Base-by-base conservation (phyloP, 2,113 vertebrate genomes). In the Corynorhinus townsendii region DNA sequence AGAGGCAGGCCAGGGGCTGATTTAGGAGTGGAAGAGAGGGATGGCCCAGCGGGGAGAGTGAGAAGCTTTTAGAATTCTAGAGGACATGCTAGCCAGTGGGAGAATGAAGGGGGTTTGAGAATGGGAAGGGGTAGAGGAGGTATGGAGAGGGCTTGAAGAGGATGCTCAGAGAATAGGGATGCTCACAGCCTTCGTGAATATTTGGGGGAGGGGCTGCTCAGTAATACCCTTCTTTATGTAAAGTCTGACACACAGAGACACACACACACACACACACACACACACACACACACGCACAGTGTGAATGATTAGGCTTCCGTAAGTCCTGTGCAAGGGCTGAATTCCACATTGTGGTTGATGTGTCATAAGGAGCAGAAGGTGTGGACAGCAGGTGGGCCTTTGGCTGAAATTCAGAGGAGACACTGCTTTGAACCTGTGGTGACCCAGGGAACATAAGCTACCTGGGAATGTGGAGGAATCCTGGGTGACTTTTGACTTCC, bases 11-110 rank as follows among this genome's bases (percentile, higher is more conserved):
- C 19, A 8, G 54, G 49, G 19, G 7, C 35, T 45, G 56, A 30
- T 4, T 24, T 22, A 3, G 12, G 81, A 38, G 3, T 11, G 43
- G 4, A 15, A 22, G 10, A 73, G 6, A 30, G 71, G 8, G 38
- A 7, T 3, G 0, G 47, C 19, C 20, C 19, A 3, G 4, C 1
- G 0, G 2, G 14, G n/a, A 62, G 26, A 82, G 19, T 26, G 52
- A 54, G 26, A 59, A 35, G 71, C 33, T 33, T 11, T 17, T 24
- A 40, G 73, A 19, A 20, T 4, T 45, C 38, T 11, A 49, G 88
- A 40, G 49, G 49, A 49, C 26, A 68, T 12, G 33, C 35, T 49
- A 52, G 80, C 28, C 56, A 49, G 80, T 22, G 16, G 73, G 24
- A 33, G 17, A 22, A 14, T 68, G 40, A 4, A 4, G 22, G 22